These are phyloP conservation scores for Helicolenus hilgendorfi DNA, from an alignment of 2,797 vertebrate species.

Conservation along the genomic window DNA sequence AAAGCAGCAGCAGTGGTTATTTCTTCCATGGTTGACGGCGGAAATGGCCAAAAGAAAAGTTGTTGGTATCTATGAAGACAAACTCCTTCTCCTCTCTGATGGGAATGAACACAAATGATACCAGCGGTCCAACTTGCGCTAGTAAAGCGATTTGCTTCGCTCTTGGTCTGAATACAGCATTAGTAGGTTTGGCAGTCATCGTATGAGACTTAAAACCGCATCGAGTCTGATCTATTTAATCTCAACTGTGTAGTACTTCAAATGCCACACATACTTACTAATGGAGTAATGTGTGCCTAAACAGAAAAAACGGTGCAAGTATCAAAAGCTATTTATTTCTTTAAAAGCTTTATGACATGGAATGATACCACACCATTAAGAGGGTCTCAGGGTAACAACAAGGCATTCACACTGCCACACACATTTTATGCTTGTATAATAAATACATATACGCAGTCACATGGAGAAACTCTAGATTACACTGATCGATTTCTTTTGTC, in stretches of 20 bases:
- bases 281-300: too few relatives aligned
- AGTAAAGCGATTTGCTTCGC: too few relatives aligned
- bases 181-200: too few relatives aligned
- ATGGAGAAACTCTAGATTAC: conserved; percentile 9
- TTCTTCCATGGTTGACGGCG: too few relatives aligned
- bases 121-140: too few relatives aligned
- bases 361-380: not conserved
- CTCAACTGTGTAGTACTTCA: not conserved
- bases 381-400: not conserved
- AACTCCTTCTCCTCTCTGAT: too few relatives aligned
- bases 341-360: not conserved
- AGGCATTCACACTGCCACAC: not conserved
- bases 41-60: too few relatives aligned
- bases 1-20: too few relatives aligned
- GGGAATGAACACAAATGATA: too few relatives aligned
- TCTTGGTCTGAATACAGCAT: too few relatives aligned
- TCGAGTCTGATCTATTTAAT: not conserved
- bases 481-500: conserved; percentile 35
- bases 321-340: not conserved
- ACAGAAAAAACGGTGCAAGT: not conserved
- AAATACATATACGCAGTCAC: not conserved
- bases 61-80: too few relatives aligned
- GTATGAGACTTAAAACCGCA: too few relatives aligned
- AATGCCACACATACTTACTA: not conserved
- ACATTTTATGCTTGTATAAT: not conserved